phyloP scores from a whole-genome alignment of 2,113 vertebrate species.

The Nothocercus julius region DNA sequence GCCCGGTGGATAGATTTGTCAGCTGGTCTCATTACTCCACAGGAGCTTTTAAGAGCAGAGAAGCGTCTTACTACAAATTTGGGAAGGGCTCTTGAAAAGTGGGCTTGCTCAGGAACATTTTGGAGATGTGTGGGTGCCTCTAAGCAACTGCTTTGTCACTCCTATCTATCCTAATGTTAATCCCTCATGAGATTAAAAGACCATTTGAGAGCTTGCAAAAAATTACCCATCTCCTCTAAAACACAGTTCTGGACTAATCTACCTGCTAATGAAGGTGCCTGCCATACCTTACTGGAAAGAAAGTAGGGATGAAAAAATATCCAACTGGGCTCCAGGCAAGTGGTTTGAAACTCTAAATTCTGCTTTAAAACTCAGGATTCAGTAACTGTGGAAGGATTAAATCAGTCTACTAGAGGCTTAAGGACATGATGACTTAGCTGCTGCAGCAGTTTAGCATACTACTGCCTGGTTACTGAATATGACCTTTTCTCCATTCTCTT shows the following conservation, averaged over 20 bases:
- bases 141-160: neutral
- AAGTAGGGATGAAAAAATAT: neutral
- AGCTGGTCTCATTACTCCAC: neutral
- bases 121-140: neutral
- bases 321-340: neutral
- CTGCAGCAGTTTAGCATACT: neutral
- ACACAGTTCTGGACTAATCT: neutral
- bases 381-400: neutral
- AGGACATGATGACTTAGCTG: neutral
- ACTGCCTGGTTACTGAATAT: neutral
- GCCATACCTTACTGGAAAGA: neutral
- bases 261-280: neutral
- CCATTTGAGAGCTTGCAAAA: neutral
- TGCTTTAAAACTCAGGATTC: neutral
- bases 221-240: neutral
- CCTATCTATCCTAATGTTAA: neutral
- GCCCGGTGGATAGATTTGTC: neutral
- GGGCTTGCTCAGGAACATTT: neutral
- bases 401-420: neutral
- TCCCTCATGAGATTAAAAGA: neutral
- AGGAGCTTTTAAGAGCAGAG: neutral
- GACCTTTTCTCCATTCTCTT: neutral
- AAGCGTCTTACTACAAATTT: neutral
- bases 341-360: neutral
- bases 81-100: neutral